phyloP scores from a whole-genome alignment of 2,113 vertebrate genomes.

The Ammodytes marinus region DNA sequence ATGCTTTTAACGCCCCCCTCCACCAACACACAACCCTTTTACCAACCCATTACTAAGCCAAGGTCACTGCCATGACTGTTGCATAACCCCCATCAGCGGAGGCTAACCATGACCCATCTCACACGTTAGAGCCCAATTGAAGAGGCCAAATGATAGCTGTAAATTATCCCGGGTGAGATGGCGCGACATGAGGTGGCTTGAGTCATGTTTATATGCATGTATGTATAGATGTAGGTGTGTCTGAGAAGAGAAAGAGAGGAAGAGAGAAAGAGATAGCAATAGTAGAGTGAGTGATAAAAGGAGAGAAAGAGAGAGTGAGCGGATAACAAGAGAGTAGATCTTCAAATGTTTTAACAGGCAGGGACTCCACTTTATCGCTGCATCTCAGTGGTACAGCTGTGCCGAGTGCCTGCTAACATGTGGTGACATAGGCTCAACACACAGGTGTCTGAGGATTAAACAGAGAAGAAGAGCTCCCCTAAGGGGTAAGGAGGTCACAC shows the following conservation, averaged over 20 bases:
- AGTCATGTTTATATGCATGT: constrained; percentile 43
- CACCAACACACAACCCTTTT: constrained; percentile 31
- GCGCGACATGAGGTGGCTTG: constrained; percentile 31
- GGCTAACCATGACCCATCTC: constrained; percentile 67
- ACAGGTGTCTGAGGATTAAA: constrained; percentile 73
- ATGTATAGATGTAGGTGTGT: neutral
- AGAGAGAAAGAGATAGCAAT: neutral
- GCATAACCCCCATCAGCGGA: constrained; percentile 72
- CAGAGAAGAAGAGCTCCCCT: constrained; percentile 58
- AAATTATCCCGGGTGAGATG: constrained; percentile 70
- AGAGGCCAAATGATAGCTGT: constrained; percentile 66
- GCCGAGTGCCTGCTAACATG: constrained; percentile 35
- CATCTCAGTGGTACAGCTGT: constrained; percentile 52
- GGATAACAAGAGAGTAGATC: constrained; percentile 33
- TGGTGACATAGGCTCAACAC: constrained; percentile 48
- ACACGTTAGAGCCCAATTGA: constrained; percentile 68
- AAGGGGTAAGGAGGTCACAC: constrained; percentile 53
- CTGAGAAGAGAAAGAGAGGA: neutral
- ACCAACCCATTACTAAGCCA: constrained; percentile 67
- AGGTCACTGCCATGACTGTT: constrained; percentile 76
- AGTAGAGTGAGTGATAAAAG: neutral
- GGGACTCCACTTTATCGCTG: constrained; percentile 25
- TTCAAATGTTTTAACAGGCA: constrained; percentile 34
- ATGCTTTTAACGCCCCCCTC: constrained; percentile 64
- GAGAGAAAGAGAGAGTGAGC: constrained; percentile 1